Evolutionary conservation across 2,113 vertebrate genomes (phyloP), one percentile per base, ranked within the genome.

Genomic region (Colius striatus): DNA sequence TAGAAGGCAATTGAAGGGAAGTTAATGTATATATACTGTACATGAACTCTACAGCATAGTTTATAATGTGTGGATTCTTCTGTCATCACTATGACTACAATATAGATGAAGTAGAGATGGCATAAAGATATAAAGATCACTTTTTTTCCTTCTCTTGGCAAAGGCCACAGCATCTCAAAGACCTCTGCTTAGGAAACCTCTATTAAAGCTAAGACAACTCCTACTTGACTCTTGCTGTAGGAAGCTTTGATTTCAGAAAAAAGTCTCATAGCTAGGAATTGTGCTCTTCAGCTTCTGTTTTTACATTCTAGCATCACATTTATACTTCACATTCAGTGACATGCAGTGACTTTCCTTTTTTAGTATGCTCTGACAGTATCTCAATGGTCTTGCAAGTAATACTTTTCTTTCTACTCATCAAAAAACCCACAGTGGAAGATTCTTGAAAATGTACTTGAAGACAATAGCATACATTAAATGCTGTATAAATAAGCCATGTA

Each of bases 11-110:
- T 18, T 20, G 27, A 75, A 79, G 1, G 1, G 9, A 50, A 61
- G 3, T 1, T 4, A 3, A 22, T 60, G 8, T 29, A 29, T 5
- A 36, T 5, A n/a, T 21, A 22, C 2, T 0, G 2, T 13, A 12
- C 6, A 13, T 9, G 29, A 48, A 30, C 27, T 6, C 16, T 70
- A 25, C 0, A 1, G 15, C 29, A 38, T 3, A 15, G 3, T 16
- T 21, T 53, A 6, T 19, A 12, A 7, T 27, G 1, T 51, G 30
- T 29, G 10, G 10, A 41, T 80, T 72, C 34, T 53, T 3, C 14
- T 67, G 32, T 50, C 21, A 66, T 48, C 29, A 45, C 5, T 71
- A 7, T 13, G 6, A 2, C 2, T 43, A 10, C 19, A 6, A 58
- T 26, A 1, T 16, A 5, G 3, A 50, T 43, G 23, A 75, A 74